A percentile compares a stretch with the other conserved stretches of the same genome.
Evolutionary conservation across 2,888 invertebrate species (phyloP).

Genomic region (Julus scandinavius): DNA sequence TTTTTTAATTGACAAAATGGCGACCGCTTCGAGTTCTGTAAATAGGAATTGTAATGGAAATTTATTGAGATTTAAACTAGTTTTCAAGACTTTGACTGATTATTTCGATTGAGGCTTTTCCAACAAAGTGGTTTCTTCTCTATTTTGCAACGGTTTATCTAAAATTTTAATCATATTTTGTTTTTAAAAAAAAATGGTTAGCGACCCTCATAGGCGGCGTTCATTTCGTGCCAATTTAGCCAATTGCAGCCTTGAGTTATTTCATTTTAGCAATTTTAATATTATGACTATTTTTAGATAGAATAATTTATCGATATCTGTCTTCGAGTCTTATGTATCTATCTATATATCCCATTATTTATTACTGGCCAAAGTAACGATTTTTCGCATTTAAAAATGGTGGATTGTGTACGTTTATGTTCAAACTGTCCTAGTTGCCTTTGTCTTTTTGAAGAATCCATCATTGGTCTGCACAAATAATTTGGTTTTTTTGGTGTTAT

Average conservation of each 20-base stretch:
- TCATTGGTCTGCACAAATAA: too few relatives aligned
- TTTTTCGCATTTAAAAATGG: background rate
- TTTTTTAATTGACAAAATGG: constrained; percentile 35
- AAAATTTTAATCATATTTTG: constrained; percentile 14
- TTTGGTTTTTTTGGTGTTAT: too few relatives aligned
- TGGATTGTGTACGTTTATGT: background rate
- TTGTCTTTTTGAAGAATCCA: too few relatives aligned
- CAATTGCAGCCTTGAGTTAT: background rate
- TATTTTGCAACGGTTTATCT: background rate
- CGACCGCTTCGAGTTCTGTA: constrained; percentile 4
- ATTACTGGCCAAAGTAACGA: background rate
- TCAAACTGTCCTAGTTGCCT: background rate
- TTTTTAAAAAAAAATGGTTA: background rate
- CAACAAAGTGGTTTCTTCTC: background rate
- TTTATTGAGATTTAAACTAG: constrained; percentile 44
- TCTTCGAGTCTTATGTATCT: background rate
- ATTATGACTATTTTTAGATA: background rate
- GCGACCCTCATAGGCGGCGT: background rate
- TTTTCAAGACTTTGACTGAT: constrained; percentile 36
- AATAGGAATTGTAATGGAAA: constrained; percentile 29
- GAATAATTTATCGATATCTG: background rate
- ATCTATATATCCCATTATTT: background rate
- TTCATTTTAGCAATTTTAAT: background rate
- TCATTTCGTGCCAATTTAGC: background rate
- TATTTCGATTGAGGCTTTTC: background rate